Conservation (phyloP, 2,113 vertebrate genomes). For the Chionomys nivalis region DNA sequence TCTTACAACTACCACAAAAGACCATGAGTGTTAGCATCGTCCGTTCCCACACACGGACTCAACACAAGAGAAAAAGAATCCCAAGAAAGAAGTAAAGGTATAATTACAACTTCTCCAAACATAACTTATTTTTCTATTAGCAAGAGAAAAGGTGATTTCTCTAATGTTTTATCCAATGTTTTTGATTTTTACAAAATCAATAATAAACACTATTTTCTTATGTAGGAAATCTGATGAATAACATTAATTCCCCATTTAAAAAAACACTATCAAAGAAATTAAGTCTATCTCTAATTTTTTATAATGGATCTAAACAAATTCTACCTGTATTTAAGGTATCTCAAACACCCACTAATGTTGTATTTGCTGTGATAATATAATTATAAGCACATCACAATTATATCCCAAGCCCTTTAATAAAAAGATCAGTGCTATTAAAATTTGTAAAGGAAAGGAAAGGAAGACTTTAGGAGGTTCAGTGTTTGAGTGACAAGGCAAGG, state of each 20-base stretch:
- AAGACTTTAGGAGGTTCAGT: not conserved
- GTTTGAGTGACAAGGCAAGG: not conserved
- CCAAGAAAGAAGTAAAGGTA: not conserved
- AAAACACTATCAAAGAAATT: not conserved
- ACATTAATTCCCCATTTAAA: not conserved
- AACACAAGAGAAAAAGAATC: not conserved
- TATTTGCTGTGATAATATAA: not conserved
- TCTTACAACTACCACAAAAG: not conserved
- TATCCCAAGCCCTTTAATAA: conserved; percentile 8
- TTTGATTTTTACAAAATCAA: conserved; percentile 52
- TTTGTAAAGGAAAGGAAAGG: conserved; percentile 10
- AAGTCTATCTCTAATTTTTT: not conserved
- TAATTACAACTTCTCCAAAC: not conserved
- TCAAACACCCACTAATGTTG: not conserved
- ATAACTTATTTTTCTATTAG: not conserved
- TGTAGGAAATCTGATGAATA: not conserved
- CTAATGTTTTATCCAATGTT: not conserved
- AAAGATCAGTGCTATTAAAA: not conserved
- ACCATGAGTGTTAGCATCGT: rapidly evolving
- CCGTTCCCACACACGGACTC: too few species aligned
- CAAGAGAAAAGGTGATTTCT: conserved; percentile 15
- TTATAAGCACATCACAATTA: not conserved
- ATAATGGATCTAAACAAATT: not conserved
- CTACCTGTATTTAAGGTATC: not conserved
- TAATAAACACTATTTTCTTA: not conserved